These are phyloP conservation scores for Drosophila auraria DNA, from an alignment of 1,140 invertebrate genomes.

Conservation along the genomic window DNA sequence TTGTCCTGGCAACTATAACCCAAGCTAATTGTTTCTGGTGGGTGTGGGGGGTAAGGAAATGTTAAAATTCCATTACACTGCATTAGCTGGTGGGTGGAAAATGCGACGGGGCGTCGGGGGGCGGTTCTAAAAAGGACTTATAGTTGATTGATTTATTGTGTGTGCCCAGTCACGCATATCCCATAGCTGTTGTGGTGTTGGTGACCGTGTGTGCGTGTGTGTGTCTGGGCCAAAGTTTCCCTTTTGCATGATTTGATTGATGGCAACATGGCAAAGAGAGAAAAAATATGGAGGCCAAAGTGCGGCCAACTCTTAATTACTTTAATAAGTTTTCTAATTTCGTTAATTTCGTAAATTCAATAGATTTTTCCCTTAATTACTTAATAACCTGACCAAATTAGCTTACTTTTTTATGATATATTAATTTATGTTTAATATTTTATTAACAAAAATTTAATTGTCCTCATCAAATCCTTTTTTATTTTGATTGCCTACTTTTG, in stretches of 20 bases:
- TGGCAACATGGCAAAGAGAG: constrained; percentile 20
- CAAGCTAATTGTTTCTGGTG: constrained; percentile 1
- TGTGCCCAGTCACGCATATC: constrained; percentile 40
- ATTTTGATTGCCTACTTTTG: too few species aligned
- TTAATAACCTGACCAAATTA: too few species aligned
- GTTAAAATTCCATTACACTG: constrained; percentile 34
- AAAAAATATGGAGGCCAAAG: constrained; percentile 1
- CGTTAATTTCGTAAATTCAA: too few species aligned
- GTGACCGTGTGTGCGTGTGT: constrained; percentile 5
- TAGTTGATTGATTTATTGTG: constrained; percentile 56
- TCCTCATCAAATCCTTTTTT: too few species aligned
- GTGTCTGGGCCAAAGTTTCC: constrained; percentile 2
- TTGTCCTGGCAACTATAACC: constrained; percentile 15
- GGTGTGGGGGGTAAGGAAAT: constrained; percentile 4
- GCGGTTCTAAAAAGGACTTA: constrained; percentile 7
- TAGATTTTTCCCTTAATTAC: not conserved
- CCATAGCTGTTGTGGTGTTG: constrained; percentile 29
- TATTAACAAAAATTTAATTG: too few species aligned
- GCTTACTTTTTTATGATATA: too few species aligned
- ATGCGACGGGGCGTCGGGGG: not conserved
- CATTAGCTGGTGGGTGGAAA: constrained; percentile 27
- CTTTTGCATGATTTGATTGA: constrained; percentile 47
- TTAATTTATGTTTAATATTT: too few species aligned
- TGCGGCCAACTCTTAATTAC: not conserved
- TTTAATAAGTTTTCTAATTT: not conserved